These are phyloP conservation scores for Brachyptera risi DNA, from an alignment of 2,888 invertebrate genomes.

Conservation along the genomic window DNA sequence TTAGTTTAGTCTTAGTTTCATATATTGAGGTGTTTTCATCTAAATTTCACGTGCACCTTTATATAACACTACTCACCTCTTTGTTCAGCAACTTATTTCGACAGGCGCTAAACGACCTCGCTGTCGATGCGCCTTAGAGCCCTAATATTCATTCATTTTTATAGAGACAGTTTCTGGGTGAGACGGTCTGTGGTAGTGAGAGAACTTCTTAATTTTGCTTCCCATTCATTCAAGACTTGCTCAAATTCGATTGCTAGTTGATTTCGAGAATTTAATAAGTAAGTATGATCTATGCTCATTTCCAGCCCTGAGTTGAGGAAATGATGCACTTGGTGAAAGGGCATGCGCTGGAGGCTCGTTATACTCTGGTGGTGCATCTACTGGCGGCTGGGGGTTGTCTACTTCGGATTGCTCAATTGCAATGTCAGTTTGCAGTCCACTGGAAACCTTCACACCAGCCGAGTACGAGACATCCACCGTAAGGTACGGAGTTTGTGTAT, in stretches of 20 bases:
- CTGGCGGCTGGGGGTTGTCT: background rate
- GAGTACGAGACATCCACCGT: background rate
- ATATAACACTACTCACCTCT: too few species aligned
- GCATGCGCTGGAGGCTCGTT: background rate
- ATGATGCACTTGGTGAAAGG: background rate
- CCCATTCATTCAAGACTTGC: background rate
- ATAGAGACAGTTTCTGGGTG: too few species aligned
- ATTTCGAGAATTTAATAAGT: background rate
- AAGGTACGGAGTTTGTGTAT: background rate
- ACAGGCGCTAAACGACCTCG: too few species aligned
- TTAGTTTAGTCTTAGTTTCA: too few species aligned
- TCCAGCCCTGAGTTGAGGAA: background rate
- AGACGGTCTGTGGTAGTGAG: background rate
- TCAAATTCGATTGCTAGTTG: background rate
- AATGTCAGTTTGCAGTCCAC: background rate
- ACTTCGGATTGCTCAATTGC: background rate
- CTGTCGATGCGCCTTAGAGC: too few species aligned
- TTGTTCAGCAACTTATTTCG: too few species aligned
- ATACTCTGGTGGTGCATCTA: background rate
- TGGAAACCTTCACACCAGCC: background rate
- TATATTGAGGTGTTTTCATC: too few species aligned
- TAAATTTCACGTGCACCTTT: too few species aligned
- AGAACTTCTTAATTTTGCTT: background rate
- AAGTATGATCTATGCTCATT: background rate
- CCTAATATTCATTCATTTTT: too few species aligned